These are phyloP conservation scores for Achroia grisella DNA, from an alignment of 1,140 invertebrate species.

Conservation along the genomic window DNA sequence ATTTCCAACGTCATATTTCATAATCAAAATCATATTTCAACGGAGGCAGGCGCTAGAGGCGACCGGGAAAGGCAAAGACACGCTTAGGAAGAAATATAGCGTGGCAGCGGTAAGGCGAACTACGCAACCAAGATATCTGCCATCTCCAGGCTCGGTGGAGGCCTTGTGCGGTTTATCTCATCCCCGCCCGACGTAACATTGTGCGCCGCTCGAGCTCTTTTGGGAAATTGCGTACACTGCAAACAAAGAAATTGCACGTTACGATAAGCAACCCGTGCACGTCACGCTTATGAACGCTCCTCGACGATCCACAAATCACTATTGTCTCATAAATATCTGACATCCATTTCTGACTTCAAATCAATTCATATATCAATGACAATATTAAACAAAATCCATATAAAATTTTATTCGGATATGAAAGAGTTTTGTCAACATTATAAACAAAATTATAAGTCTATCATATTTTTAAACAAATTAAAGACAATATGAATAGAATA, in stretches of 20 bases:
- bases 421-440: too few relatives aligned
- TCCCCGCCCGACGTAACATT: conserved; percentile 10
- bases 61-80: conserved; percentile 18
- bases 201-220: conserved; percentile 31
- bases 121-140: conserved; percentile 41
- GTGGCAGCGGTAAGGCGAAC: conserved; percentile 13
- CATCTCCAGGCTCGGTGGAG: conserved; percentile 32
- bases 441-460: too few relatives aligned
- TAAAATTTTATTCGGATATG: too few relatives aligned
- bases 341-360: too few relatives aligned
- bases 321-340: too few relatives aligned
- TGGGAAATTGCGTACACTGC: conserved; percentile 60
- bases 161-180: conserved; percentile 46
- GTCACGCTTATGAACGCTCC: conserved; percentile 39
- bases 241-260: conserved; percentile 62
- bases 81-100: conserved; percentile 33
- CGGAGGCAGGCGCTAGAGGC: conserved; percentile 19
- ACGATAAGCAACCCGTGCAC: conserved; percentile 44
- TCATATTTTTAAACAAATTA: too few relatives aligned
- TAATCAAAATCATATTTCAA: conserved; percentile 44
- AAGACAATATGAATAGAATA: not conserved
- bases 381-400: too few relatives aligned
- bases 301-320: conserved; percentile 6
- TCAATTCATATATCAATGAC: too few relatives aligned
- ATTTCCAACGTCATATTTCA: conserved; percentile 32